Conservation (phyloP, 2,888 invertebrate genomes). For the Tricholauxania praeusta region DNA sequence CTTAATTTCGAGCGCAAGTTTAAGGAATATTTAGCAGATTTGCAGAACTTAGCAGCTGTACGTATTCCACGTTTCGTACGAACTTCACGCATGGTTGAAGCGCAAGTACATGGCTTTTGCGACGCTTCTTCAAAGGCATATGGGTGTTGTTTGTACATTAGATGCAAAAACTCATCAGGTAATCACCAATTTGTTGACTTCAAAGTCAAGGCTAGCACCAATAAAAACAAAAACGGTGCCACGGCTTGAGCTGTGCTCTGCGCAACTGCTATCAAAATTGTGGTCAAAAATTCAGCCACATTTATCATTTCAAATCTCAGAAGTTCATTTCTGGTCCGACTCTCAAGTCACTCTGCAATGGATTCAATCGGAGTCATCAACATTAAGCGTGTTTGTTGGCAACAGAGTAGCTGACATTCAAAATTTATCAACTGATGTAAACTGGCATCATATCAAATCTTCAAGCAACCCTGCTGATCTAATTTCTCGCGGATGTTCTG, state of each 20-base stretch:
- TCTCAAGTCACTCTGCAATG: constrained; percentile 45
- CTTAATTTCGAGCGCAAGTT: too few relatives aligned
- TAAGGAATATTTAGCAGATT: not conserved
- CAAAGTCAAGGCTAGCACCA: constrained; percentile 33
- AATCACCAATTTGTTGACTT: constrained; percentile 21
- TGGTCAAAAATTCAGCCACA: constrained; percentile 5
- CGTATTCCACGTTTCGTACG: constrained; percentile 6
- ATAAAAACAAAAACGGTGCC: constrained; percentile 25
- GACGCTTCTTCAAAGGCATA: constrained; percentile 35
- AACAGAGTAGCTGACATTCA: constrained; percentile 41
- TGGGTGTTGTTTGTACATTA: constrained; percentile 36
- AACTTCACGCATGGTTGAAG: too few relatives aligned
- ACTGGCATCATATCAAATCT: constrained; percentile 19
- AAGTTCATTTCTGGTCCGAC: constrained; percentile 41
- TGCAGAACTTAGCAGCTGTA: not conserved
- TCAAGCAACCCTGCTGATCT: constrained; percentile 29
- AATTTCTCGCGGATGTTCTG: constrained; percentile 29
- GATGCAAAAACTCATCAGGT: constrained; percentile 5
- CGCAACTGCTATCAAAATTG: constrained; percentile 25
- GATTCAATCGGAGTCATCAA: constrained; percentile 42
- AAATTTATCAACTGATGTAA: not conserved
- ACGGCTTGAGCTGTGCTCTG: constrained; percentile 30
- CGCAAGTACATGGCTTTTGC: constrained; percentile 39
- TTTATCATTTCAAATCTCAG: not conserved
- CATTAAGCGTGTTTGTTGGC: constrained; percentile 39